Percentiles rank a stretch among this genome's conserved stretches.
Evolutionary conservation across 2,888 invertebrate species (phyloP).

Genomic region (Crioceris asparagi): DNA sequence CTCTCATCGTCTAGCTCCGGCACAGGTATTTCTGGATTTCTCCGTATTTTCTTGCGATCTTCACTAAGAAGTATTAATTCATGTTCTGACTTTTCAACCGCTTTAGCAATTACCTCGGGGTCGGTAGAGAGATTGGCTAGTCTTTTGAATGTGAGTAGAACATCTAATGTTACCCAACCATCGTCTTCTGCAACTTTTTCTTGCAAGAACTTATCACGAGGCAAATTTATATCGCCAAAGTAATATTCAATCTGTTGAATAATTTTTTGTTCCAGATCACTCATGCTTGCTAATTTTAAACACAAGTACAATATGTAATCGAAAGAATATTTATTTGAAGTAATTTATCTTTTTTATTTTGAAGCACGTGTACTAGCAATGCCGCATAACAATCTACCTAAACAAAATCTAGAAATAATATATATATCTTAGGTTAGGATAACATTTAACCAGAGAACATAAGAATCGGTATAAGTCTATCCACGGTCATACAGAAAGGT

Average conservation of each 20-base stretch:
- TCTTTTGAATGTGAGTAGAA: constrained; percentile 82
- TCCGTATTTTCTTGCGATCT: constrained; percentile 52
- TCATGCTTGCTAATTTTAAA: no score
- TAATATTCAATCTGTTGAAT: constrained; percentile 59
- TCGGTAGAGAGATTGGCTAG: constrained; percentile 63
- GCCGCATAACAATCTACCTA: no score
- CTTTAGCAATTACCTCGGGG: constrained; percentile 55
- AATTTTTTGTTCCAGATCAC: constrained; percentile 47
- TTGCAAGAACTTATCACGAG: constrained; percentile 85
- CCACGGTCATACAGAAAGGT: no score
- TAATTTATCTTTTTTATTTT: no score
- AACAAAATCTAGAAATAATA: no score
- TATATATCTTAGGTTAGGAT: no score
- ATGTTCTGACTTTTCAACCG: constrained; percentile 62
- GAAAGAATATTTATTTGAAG: no score
- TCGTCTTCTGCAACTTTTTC: constrained; percentile 76
- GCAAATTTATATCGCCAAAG: constrained; percentile 82
- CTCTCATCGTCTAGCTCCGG: constrained; percentile 81
- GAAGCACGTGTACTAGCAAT: no score
- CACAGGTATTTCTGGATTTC: constrained; percentile 61
- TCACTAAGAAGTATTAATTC: constrained; percentile 60
- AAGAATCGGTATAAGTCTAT: no score
- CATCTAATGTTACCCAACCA: constrained; percentile 81
- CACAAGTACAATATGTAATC: no score
- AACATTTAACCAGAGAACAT: no score